Evolutionary conservation across 2,888 invertebrate genomes (phyloP), one percentile per base, ranked within the genome.

Genomic region (Plagodis dolabraria): DNA sequence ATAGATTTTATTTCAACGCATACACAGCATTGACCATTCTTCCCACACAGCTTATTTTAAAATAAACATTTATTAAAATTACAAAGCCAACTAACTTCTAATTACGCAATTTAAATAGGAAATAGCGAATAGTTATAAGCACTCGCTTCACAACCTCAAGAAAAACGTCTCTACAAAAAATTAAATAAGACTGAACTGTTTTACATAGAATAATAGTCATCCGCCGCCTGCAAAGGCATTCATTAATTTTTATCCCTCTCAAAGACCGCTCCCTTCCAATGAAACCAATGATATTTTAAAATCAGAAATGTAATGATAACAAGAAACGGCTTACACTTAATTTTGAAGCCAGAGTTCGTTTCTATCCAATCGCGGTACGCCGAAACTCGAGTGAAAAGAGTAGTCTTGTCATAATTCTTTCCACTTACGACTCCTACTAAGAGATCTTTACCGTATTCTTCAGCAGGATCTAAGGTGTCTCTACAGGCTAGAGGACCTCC

Each of bases 341-440:
- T 57, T 50, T 64, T 59, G 6, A 45, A 56, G 7, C 50, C 58
- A 40, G 44, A 33, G 44, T 67, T 67, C 0, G 34, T 65, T 2
- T 61, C 66, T 6, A 87, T 80, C 86, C 86, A 89, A 0, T 74
- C 66, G 2, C 51, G 61, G 35, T 56, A 80, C 0, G 10, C 6
- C 0, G 53, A 53, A 33, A 81, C 72, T 0, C 81, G 67, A 0
- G 81, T 81, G 33, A 61, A 82, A 5, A 82, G 57, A 5, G 75
- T 81, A 0, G 89, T 86, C 57, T 65, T 79, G 51, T 88, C 88
- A 38, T 74, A 79, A 57, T 83, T 87, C 69, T 87, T 89, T 0
- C 87, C 89, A 40, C 86, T 82, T 0, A 89, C 88, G 0, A 90
- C 57, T 0, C 89, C 89, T 0, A 79, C 84, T 10, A 89, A 57